Percentiles rank a stretch among this genome's conserved stretches.
phyloP scores from a whole-genome alignment of 2,888 invertebrate genomes.

The Trichopoda pennipes region DNA sequence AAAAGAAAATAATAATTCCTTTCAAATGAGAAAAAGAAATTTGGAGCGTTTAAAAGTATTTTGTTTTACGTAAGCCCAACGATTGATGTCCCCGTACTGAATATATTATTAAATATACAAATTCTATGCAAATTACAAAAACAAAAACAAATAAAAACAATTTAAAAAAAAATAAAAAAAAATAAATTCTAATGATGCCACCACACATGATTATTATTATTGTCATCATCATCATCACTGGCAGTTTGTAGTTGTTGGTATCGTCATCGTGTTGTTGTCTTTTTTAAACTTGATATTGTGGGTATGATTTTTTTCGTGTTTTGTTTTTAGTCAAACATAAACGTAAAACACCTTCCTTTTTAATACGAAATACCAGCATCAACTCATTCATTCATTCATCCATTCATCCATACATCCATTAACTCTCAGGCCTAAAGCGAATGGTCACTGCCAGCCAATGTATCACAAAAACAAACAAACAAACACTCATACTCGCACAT shows the following conservation, averaged over 20 bases:
- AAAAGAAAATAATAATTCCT: background rate
- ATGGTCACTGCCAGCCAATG: background rate
- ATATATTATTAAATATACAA: slow-evolving; percentile 73
- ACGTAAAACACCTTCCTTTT: slow-evolving; percentile 62
- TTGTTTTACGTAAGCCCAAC: slow-evolving; percentile 70
- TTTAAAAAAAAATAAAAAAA: background rate
- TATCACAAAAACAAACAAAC: background rate
- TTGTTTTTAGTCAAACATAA: slow-evolving; percentile 46
- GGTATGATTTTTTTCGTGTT: slow-evolving; percentile 15
- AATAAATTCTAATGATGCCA: slow-evolving; percentile 20
- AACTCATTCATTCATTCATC: slow-evolving; percentile 22
- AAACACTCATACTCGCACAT: background rate
- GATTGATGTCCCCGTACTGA: slow-evolving; percentile 79
- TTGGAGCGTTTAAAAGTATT: background rate
- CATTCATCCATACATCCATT: background rate
- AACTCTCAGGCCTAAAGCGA: slow-evolving; percentile 23
- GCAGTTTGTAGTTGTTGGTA: background rate
- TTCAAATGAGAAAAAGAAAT: background rate
- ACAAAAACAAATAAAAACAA: slow-evolving; percentile 50
- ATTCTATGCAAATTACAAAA: slow-evolving; percentile 46
- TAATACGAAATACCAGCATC: slow-evolving; percentile 9
- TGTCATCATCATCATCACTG: slow-evolving; percentile 4
- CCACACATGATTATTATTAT: too few species aligned
- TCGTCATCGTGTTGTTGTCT: slow-evolving; percentile 7
- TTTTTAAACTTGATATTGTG: slow-evolving; percentile 64